Percentiles rank a stretch among this genome's conserved stretches.
These are phyloP conservation scores for Globia sparganii DNA, from an alignment of 2,888 invertebrate genomes.

Conservation along the genomic window DNA sequence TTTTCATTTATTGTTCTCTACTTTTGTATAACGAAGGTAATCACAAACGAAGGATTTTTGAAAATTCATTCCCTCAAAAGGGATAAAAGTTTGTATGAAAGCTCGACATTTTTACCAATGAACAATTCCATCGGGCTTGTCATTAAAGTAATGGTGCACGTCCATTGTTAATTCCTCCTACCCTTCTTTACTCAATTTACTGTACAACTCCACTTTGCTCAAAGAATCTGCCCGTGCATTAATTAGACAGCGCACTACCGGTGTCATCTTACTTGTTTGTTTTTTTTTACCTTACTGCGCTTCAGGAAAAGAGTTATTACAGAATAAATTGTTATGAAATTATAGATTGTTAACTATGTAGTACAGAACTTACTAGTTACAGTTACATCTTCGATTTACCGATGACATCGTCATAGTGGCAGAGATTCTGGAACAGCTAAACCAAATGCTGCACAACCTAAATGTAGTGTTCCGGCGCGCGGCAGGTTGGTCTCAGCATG, in stretches of 20 bases:
- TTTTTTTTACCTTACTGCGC: not conserved
- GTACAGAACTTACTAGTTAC: too few relatives aligned
- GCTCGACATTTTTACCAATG: not conserved
- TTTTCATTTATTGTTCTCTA: too few relatives aligned
- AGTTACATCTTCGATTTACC: too few relatives aligned
- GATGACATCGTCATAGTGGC: too few relatives aligned
- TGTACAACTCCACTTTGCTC: constrained; percentile 5
- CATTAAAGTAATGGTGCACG: not conserved
- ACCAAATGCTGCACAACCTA: too few relatives aligned
- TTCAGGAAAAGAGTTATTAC: not conserved
- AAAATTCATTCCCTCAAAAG: too few relatives aligned
- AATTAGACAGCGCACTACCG: constrained; percentile 24
- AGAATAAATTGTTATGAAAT: not conserved
- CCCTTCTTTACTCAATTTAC: constrained; percentile 26
- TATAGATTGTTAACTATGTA: not conserved
- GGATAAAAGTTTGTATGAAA: not conserved
- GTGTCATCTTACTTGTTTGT: not conserved
- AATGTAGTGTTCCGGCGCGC: too few relatives aligned
- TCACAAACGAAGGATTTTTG: not conserved
- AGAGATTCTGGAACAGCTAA: too few relatives aligned
- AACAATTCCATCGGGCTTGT: not conserved
- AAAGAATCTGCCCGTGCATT: constrained; percentile 46
- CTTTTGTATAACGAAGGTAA: not conserved
- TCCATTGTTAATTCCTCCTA: not conserved
- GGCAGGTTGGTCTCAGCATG: too few relatives aligned